A percentile compares a stretch with the other conserved stretches of the same genome.
Evolutionary conservation across 2,797 vertebrate genomes (phyloP).

Genomic region (Rallus crepitans): DNA sequence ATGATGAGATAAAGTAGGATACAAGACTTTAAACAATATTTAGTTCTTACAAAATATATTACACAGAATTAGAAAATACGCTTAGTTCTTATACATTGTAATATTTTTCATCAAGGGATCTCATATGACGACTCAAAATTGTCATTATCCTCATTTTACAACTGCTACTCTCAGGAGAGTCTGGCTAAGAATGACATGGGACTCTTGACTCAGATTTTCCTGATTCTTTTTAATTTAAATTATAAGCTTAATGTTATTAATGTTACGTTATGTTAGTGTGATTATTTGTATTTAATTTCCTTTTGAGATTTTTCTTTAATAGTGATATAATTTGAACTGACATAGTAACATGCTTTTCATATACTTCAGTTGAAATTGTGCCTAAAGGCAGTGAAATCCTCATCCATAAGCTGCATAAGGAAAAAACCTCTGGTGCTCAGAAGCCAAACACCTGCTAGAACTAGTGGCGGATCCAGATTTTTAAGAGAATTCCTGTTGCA

Average conservation of each 20-base stretch:
- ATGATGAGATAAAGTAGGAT: not conserved
- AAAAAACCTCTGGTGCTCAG: conserved; percentile 24
- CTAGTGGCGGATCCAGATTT: conserved; percentile 56
- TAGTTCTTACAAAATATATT: not conserved
- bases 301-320: conserved; percentile 53
- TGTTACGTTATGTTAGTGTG: conserved; percentile 55
- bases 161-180: conserved; percentile 45
- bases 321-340: conserved; percentile 72
- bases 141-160: conserved; percentile 60
- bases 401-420: conserved; percentile 35
- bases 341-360: conserved; percentile 69
- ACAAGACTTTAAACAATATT: not conserved
- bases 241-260: conserved; percentile 59
- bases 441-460: conserved; percentile 76
- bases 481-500: conserved; percentile 69
- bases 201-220: conserved; percentile 50
- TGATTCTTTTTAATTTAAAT: conserved; percentile 62
- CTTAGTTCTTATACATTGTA: not conserved
- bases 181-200: not conserved
- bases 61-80: not conserved
- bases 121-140: conserved; percentile 19
- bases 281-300: conserved; percentile 74
- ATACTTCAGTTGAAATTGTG: conserved; percentile 67
- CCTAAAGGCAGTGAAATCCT: conserved; percentile 68
- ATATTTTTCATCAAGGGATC: not conserved